Percentiles rank a stretch among this genome's conserved stretches.
Evolutionary conservation across 2,888 invertebrate genomes (phyloP).

Genomic region (Dolichopus griseipennis): DNA sequence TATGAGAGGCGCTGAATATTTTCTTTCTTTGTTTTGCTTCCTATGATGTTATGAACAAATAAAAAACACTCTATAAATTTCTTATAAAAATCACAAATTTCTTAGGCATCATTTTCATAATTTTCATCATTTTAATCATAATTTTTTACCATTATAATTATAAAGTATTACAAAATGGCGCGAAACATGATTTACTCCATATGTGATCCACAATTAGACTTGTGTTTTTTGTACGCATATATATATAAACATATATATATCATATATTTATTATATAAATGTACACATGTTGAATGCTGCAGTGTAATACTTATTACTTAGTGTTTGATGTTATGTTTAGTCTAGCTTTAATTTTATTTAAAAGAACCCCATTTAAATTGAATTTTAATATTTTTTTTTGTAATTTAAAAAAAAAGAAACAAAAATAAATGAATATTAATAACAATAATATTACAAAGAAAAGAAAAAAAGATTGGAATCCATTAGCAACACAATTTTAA

Average conservation of each 20-base stretch:
- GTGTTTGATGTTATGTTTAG: not conserved
- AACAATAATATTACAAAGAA: not conserved
- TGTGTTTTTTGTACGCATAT: not conserved
- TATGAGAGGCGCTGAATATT: not conserved
- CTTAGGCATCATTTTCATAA: too few relatives aligned
- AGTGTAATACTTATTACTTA: too few relatives aligned
- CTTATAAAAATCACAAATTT: too few relatives aligned
- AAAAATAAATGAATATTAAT: not conserved
- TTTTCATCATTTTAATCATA: too few relatives aligned
- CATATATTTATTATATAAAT: too few relatives aligned
- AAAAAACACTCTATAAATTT: too few relatives aligned
- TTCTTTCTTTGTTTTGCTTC: too few relatives aligned
- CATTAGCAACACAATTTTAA: too few relatives aligned
- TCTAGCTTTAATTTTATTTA: not conserved
- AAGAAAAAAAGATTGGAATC: too few relatives aligned
- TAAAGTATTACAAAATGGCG: not conserved
- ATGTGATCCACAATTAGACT: not conserved
- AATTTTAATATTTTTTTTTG: not conserved
- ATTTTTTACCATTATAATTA: not conserved
- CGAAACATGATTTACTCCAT: conserved; percentile 1
- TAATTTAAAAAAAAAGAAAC: not conserved
- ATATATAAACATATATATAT: too few relatives aligned
- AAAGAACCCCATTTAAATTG: not conserved
- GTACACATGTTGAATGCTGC: too few relatives aligned
- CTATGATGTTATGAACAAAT: too few relatives aligned